Evolutionary conservation across 2,113 vertebrate genomes (phyloP), one percentile per base, ranked within the genome.

Genomic region (Ahaetulla prasina): DNA sequence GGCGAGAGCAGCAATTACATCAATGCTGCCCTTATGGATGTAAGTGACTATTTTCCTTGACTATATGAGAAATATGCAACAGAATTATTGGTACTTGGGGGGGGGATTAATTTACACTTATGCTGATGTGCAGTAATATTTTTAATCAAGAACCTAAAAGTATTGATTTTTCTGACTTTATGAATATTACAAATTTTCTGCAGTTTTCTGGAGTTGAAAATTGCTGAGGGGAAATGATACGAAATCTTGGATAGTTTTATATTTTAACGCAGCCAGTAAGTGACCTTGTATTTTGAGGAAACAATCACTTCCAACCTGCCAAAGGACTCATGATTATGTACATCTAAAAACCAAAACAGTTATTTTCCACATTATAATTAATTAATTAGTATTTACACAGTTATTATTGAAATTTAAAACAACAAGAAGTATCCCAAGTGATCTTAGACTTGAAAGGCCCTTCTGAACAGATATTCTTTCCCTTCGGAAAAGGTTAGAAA

Each of bases 1-100:
- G 99, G 99, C 74, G 99, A 99, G 96, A 99, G 99, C 97, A 99
- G 99, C 97, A 99, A 99, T 98, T 99, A 99, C 97, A 99, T 99
- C 97, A 99, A 99, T 92, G 99, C 99, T 91, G 99, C 99, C 90
- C 98, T 99, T 96, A 99, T 99, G 99, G 99, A 99, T 6, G 99
- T 99, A 99, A 99, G 99, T 98, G 94, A 97, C 96, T 95, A 49
- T 91, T 94, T 93, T 91, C 95, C 97, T 96, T 98, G 96, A 97
- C 94, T 92, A 57, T 49, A 92, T 55, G 85, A 16, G 25, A 94
- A 94, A 93, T 89, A 35, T 43, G 52, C 89, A 93, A 94, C 90
- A 87, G 54, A 89, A 85, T 50, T 25, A 60, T 95, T 92, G 88
- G 90, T 95, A 63, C 43, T 94, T 54, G n/a, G 9, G 9, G 45